A percentile compares a stretch with the other conserved stretches of the same genome.
phyloP scores from a whole-genome alignment of 2,113 vertebrate species.

The Laticauda colubrina region DNA sequence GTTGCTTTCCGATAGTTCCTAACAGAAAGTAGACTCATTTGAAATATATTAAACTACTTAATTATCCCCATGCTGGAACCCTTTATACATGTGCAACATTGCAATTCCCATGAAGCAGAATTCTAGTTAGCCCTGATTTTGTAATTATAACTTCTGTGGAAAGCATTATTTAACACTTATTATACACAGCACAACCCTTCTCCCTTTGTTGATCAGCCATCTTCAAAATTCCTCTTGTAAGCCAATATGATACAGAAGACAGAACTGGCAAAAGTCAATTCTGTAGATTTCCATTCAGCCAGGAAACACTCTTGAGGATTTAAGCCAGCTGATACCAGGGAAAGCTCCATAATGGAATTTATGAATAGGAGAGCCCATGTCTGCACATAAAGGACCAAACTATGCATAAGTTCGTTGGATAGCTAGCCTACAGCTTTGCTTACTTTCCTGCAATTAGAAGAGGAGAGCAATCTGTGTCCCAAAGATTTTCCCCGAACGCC shows the following conservation, averaged over 20 bases:
- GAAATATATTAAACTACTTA: background rate
- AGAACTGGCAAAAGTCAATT: background rate
- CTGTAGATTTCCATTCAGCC: background rate
- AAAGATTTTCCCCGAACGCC: no score
- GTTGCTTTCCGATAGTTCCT: background rate
- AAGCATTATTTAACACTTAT: background rate
- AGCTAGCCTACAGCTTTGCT: background rate
- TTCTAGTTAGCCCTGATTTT: background rate
- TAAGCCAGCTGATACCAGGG: background rate
- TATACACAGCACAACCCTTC: background rate
- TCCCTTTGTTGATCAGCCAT: background rate
- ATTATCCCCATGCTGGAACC: constrained; percentile 9
- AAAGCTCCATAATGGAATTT: background rate
- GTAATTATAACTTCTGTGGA: background rate
- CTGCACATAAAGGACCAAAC: background rate
- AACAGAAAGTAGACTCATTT: background rate
- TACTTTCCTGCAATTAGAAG: background rate
- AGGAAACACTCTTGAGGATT: background rate
- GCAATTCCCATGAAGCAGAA: background rate
- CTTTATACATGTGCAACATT: constrained; percentile 10
- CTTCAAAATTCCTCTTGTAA: constrained; percentile 1
- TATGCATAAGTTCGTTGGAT: background rate
- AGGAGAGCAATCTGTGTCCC: background rate
- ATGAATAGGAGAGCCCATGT: background rate
- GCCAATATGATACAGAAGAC: background rate